Conservation (phyloP, 1,140 invertebrate genomes). For the Rhopalosiphum maidis region DNA sequence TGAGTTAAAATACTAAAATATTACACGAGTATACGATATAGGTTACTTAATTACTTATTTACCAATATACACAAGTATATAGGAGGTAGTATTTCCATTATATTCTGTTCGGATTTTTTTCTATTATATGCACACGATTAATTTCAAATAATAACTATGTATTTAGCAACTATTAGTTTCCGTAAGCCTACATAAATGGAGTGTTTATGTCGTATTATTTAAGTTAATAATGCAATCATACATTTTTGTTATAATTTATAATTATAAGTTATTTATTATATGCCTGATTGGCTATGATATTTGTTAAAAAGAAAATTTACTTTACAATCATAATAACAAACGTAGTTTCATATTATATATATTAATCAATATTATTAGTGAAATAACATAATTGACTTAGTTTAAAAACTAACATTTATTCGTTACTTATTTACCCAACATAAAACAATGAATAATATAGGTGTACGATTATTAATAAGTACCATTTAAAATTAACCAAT, state of each 20-base stretch:
- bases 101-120: background rate
- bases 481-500: background rate
- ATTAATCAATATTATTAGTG: background rate
- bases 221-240: background rate
- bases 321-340: background rate
- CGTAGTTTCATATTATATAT: background rate
- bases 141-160: background rate
- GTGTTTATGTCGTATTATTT: background rate
- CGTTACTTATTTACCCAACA: background rate
- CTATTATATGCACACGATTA: background rate
- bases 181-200: background rate
- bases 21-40: background rate
- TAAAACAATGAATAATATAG: background rate
- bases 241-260: background rate
- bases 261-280: background rate
- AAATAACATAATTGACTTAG: background rate
- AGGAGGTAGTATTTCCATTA: background rate
- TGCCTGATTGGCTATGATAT: background rate
- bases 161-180: background rate
- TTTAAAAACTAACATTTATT: background rate
- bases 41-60: background rate
- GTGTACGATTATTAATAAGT: background rate
- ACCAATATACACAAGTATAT: background rate
- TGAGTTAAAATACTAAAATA: background rate
- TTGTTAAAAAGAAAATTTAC: constrained; percentile 3